Evolutionary conservation across 2,797 vertebrate species (phyloP).

Genomic region (Rhinogobio ventralis): DNA sequence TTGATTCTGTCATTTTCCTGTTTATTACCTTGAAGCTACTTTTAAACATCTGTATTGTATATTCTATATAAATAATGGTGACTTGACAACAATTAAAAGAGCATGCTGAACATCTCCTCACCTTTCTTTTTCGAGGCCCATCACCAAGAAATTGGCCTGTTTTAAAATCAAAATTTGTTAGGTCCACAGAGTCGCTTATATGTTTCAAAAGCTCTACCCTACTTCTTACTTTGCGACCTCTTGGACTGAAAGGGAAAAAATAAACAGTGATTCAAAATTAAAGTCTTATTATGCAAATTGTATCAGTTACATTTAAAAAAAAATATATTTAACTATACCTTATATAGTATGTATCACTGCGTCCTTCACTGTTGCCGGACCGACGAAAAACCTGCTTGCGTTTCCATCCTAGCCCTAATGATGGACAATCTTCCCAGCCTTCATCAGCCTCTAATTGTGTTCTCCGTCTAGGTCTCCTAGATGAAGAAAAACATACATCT

Average conservation of each 20-base stretch:
- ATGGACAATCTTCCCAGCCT: slow-evolving; percentile 84
- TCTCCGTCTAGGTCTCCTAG: slow-evolving; percentile 23
- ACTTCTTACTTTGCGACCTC: slow-evolving; percentile 84
- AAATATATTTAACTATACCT: slow-evolving; percentile 74
- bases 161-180: slow-evolving; percentile 86
- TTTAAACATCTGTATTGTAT: background rate
- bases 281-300: background rate
- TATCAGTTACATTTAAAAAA: background rate
- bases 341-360: slow-evolving; percentile 88
- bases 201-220: slow-evolving; percentile 83
- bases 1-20: background rate
- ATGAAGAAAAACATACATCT: background rate
- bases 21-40: background rate
- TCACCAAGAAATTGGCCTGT: slow-evolving; percentile 72
- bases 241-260: slow-evolving; percentile 74
- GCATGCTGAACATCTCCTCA: slow-evolving; percentile 45
- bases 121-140: slow-evolving; percentile 61
- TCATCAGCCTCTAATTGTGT: slow-evolving; percentile 69
- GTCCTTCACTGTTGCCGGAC: slow-evolving; percentile 84
- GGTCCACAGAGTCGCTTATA: slow-evolving; percentile 75
- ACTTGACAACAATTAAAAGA: background rate
- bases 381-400: slow-evolving; percentile 85
- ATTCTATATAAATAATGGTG: background rate
- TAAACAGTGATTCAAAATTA: background rate
- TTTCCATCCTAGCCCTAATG: slow-evolving; percentile 86